Evolutionary conservation across 1,140 invertebrate species (phyloP), one percentile per base, ranked within the genome.

Genomic region (Lepidurus arcticus): DNA sequence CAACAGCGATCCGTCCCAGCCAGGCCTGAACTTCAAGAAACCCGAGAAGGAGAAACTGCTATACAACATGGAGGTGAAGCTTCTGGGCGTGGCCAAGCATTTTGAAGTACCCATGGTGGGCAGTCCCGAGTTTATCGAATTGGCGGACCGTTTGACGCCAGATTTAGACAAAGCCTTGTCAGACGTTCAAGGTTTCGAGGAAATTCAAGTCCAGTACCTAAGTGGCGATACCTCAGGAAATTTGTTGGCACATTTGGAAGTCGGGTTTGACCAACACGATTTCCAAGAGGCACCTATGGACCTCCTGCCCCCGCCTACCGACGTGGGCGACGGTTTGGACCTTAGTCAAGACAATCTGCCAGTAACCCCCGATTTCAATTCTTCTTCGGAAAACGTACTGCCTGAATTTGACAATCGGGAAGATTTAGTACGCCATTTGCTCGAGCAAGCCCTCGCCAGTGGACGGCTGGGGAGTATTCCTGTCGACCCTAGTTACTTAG

Each of bases 401-500:
- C 87, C 88, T 78, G 88, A 89, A 78, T 89, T 90, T 82, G 88
- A 81, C 80, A 78, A 80, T 80, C 53, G 53, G 16, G 84, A 87
- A 13, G 81, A 84, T 11, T 83, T 83, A 13, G 88, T 91, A 81
- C 85, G 90, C 82, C 83, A 86, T 21, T 88, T 87, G 0, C 84
- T 96, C 6, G 86, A 89, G 81, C 90, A 93, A 76, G 90, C 91
- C 8, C 86, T 96, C 13, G 84, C 87, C 7, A 88, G 84, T 3
- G 94, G 93, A 24, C 89, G 86, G 82, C 90, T 94, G 21, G 94
- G 94, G 0, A 90, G 90, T 43, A 84, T 96, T 1, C 89, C 88
- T 10, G 89, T 96, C 0, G 93, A 96, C 85, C 84, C 85, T 24
- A 80, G 80, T 42, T 86, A 81, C 79, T 81, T 86, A 8, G 78